These are phyloP conservation scores for Coreius guichenoti DNA, from an alignment of 2,797 vertebrate genomes.

Conservation along the genomic window DNA sequence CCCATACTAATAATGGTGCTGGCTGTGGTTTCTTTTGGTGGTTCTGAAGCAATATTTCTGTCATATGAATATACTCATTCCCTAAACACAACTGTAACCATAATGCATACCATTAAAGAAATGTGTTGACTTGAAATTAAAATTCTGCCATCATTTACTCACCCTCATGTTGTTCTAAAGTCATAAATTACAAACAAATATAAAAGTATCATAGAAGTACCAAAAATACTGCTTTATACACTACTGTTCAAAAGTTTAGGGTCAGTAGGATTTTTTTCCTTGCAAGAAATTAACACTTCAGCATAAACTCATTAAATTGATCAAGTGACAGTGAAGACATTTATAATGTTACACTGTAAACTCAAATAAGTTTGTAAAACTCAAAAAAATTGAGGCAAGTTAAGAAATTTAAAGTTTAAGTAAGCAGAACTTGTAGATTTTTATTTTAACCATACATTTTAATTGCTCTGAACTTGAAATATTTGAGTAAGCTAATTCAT, in stretches of 20 bases:
- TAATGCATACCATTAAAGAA: background rate
- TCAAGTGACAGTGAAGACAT: background rate
- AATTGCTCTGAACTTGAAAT: no score
- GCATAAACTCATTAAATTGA: background rate
- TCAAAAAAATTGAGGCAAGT: no score
- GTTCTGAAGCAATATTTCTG: constrained; percentile 8
- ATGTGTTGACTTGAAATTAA: background rate
- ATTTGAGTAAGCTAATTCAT: no score
- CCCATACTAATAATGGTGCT: background rate
- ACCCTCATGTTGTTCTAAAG: background rate
- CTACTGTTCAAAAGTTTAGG: background rate
- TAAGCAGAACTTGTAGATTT: no score
- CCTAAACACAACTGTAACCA: constrained; percentile 3
- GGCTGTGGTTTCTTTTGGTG: constrained; percentile 2
- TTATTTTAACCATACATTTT: no score
- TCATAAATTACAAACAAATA: background rate
- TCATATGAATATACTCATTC: background rate
- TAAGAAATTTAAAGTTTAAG: no score
- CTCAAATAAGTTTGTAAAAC: no score
- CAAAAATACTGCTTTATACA: background rate
- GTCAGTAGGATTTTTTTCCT: background rate
- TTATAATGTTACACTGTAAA: background rate
- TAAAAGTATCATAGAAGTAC: background rate
- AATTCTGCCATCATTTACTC: constrained; percentile 10
- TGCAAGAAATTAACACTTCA: background rate